A percentile compares a stretch with the other conserved stretches of the same genome.
These are phyloP conservation scores for Forbesichthys agassizii DNA, from an alignment of 2,113 vertebrate species.

Conservation along the genomic window DNA sequence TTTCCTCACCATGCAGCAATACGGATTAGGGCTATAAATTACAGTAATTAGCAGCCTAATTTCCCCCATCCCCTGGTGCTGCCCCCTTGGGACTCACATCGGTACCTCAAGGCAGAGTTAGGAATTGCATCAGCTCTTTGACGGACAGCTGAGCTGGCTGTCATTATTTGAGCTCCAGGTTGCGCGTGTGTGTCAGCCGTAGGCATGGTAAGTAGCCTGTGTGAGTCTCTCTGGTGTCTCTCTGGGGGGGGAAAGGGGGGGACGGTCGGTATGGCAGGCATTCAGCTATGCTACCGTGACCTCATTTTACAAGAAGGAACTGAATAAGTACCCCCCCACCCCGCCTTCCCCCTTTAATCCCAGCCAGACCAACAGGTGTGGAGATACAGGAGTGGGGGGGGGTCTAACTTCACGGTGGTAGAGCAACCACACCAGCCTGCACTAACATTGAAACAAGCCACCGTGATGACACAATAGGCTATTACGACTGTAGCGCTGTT, in stretches of 20 bases:
- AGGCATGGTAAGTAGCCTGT: slow-evolving; percentile 38
- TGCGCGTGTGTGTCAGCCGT: slow-evolving; percentile 41
- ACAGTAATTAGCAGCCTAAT: too few relatives aligned
- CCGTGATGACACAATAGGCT: slow-evolving; percentile 15
- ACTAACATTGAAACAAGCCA: slow-evolving; percentile 24
- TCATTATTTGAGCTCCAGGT: slow-evolving; percentile 10
- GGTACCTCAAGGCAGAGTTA: slow-evolving; percentile 2
- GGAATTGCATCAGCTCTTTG: slow-evolving; percentile 39
- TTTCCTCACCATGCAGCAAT: too few relatives aligned
- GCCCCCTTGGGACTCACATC: slow-evolving; percentile 17
- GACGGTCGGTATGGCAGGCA: slow-evolving; percentile 48
- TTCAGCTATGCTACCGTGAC: slow-evolving; percentile 56
- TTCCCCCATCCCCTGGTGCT: slow-evolving; percentile 11
- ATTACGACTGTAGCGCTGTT: background rate
- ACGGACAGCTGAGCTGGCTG: slow-evolving; percentile 22
- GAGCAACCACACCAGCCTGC: slow-evolving; percentile 30
- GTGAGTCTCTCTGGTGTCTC: slow-evolving; percentile 13
- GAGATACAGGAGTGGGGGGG: background rate
- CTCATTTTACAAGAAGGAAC: slow-evolving; percentile 63
- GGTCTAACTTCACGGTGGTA: slow-evolving; percentile 51
- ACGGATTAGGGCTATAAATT: too few relatives aligned
- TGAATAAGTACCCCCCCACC: slow-evolving; percentile 26
- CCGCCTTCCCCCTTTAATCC: slow-evolving; percentile 11
- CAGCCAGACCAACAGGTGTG: slow-evolving; percentile 60
- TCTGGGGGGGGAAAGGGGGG: background rate